Evolutionary conservation across 1,140 invertebrate genomes (phyloP), one percentile per base, ranked within the genome.

Genomic region (Lepidurus packardi): DNA sequence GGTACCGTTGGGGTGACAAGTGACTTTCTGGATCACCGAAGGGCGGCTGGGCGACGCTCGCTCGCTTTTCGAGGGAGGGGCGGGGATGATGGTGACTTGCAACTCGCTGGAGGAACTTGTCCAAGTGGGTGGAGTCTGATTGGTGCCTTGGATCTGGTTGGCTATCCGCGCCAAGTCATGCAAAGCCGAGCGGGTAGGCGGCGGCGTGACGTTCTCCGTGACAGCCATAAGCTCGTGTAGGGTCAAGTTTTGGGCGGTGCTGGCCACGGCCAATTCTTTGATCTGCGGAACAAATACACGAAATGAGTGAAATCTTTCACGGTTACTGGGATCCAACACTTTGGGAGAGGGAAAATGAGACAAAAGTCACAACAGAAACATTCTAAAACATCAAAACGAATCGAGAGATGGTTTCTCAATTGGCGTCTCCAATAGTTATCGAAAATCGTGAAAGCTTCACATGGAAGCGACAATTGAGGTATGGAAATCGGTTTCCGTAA

Each of bases 91-190:
- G 5, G 75, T 77, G 75, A 77, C 47, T n/a, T 77, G 75, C 9
- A 77, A 43, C 25, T 75, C 43, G 10, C 34, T 75, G 4, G 74
- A 75, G 10, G 74, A 75, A 75, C 13, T 75, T 13, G 74, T 24
- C 43, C 53, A 65, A 65, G 53, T 9, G 53, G 53, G 53, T 21
- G 53, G 53, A 21, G 34, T 25, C 34, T 13, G n/a, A 16, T 25
- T 77, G n/a, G 21, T 47, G 24, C 34, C 75, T 44, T 77, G 75
- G 34, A 76, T 25, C 34, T 53, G 75, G 34, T 53, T 77, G 44
- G 78, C 78, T 47, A 76, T 79, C 21, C 76, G 74, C 24, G 78
- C 78, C 24, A 79, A 42, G 24, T 79, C 78, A 43, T 73, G 75
- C 45, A 79, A 44, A 10, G 78, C 78, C 53, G 78, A 76, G 65